phyloP scores from a whole-genome alignment of 2,113 vertebrate species.

The Sinocyclocheilus rhinocerous region DNA sequence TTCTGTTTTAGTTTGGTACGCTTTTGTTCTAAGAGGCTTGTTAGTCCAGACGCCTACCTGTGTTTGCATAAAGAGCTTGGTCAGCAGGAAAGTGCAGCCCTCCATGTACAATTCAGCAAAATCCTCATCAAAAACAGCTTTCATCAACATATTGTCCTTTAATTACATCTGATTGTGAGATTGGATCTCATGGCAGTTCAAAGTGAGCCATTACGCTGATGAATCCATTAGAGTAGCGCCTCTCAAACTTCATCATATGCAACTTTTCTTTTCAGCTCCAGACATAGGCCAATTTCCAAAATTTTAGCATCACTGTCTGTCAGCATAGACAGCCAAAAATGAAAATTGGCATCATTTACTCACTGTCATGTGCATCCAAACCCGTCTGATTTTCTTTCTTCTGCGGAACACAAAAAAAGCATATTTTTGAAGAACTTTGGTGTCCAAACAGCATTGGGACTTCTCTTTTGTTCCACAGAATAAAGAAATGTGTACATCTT shows the following conservation, averaged over 20 bases:
- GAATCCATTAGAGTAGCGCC: slow-evolving; percentile 67
- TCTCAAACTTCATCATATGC: background rate
- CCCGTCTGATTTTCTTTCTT: background rate
- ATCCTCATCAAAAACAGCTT: slow-evolving; percentile 71
- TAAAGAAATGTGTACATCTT: background rate
- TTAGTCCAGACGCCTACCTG: slow-evolving; percentile 72
- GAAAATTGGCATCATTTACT: background rate
- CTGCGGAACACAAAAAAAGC: background rate
- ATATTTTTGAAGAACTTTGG: background rate
- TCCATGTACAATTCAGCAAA: slow-evolving; percentile 74
- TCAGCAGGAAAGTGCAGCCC: slow-evolving; percentile 76
- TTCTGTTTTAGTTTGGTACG: slow-evolving; percentile 68
- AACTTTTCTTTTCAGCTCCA: background rate
- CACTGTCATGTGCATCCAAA: background rate
- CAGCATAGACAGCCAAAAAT: background rate
- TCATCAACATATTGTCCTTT: slow-evolving; percentile 73
- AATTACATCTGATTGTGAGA: slow-evolving; percentile 74
- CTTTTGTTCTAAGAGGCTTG: slow-evolving; percentile 73
- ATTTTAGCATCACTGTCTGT: background rate
- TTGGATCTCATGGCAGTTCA: slow-evolving; percentile 68
- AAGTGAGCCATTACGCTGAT: slow-evolving; percentile 74
- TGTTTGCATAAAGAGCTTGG: slow-evolving; percentile 73
- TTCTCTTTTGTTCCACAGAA: background rate
- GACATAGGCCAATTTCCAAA: background rate
- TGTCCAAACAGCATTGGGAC: background rate